Conservation (phyloP, 2,797 vertebrate genomes). For the Sciaenops ocellatus region DNA sequence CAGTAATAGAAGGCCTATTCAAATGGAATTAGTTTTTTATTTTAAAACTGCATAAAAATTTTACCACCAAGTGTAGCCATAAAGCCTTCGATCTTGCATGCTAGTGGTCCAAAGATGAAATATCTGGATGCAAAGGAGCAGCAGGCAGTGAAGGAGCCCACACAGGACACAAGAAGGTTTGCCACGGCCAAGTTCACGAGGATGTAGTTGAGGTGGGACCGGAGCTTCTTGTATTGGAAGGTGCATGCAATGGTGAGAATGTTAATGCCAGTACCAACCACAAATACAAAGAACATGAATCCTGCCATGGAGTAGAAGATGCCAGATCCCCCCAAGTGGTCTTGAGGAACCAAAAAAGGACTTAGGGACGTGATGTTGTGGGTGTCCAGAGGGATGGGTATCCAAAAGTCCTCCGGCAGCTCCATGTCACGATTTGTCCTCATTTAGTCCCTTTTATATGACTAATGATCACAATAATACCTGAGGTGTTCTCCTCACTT, state of each 20-base stretch:
- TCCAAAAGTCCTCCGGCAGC: slow-evolving; percentile 85
- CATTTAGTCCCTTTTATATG: slow-evolving; percentile 40
- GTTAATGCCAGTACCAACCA: slow-evolving; percentile 78
- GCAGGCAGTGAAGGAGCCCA: slow-evolving; percentile 61
- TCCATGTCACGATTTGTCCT: slow-evolving; percentile 55
- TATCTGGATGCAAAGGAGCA: slow-evolving; percentile 81
- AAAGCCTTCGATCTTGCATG: slow-evolving; percentile 86
- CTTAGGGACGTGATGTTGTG: slow-evolving; percentile 82
- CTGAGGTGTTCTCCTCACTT: not conserved
- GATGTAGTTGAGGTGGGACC: slow-evolving; percentile 45
- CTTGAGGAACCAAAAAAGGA: slow-evolving; percentile 85
- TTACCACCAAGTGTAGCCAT: slow-evolving; percentile 82
- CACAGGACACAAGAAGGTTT: slow-evolving; percentile 71
- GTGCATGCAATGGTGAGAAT: slow-evolving; percentile 80
- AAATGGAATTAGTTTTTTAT: not conserved
- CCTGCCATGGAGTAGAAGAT: slow-evolving; percentile 78
- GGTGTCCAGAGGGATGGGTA: slow-evolving; percentile 80
- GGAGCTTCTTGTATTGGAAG: slow-evolving; percentile 53
- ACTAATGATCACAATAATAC: not conserved
- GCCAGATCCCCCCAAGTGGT: slow-evolving; percentile 76
- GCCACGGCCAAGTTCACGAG: slow-evolving; percentile 51
- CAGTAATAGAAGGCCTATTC: not conserved
- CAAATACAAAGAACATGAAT: slow-evolving; percentile 80
- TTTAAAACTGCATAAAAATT: slow-evolving; percentile 34
- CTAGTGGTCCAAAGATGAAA: slow-evolving; percentile 79